Evolutionary conservation across 2,113 vertebrate genomes (phyloP), one percentile per base, ranked within the genome.

Genomic region (Girardinichthys multiradiatus): DNA sequence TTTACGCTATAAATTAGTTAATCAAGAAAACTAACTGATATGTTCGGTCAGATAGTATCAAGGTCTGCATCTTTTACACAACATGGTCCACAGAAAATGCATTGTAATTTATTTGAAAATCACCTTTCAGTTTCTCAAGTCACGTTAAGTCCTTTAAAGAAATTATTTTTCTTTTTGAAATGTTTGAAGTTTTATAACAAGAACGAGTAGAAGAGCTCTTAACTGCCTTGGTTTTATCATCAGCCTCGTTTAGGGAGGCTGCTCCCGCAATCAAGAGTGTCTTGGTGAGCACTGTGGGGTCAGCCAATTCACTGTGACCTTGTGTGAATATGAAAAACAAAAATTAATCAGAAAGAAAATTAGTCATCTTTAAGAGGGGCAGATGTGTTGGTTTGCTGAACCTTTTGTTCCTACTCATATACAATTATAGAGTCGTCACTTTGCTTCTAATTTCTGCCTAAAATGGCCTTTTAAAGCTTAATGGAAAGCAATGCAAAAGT

Each of bases 161-260:
- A 37, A 12, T 42, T 42, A 12, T 59, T 75, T 71, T 67, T 66
- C 14, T 12, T 28, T 35, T 77, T 59, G 70, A 51, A 76, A 68
- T 42, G 1, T 42, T 57, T 67, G 45, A 76, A 68, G 39, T 64
- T 78, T 64, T 58, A 60, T 62, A 73, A 74, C 48, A 61, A 70
- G 45, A 64, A 58, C 21, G 70, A 71, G 57, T 63, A 3, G n/a
- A 60, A 59, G 48, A 69, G 30, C 27, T 59, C 21, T 54, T 71
- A 85, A 59, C 35, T 60, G 68, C 60, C 27, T 33, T 39, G 35
- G 48, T 26, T 61, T 33, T 33, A 57, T 71, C 54, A 45, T 67
- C 21, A 72, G 60, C 66, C 60, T 9, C 59, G 31, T 65, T 60
- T 65, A 65, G 29, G 10, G 19, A 74, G 37, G 48, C 28, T 48